Evolutionary conservation across 2,888 invertebrate genomes (phyloP), one percentile per base, ranked within the genome.

Genomic region (Pediacus dermestoides): DNA sequence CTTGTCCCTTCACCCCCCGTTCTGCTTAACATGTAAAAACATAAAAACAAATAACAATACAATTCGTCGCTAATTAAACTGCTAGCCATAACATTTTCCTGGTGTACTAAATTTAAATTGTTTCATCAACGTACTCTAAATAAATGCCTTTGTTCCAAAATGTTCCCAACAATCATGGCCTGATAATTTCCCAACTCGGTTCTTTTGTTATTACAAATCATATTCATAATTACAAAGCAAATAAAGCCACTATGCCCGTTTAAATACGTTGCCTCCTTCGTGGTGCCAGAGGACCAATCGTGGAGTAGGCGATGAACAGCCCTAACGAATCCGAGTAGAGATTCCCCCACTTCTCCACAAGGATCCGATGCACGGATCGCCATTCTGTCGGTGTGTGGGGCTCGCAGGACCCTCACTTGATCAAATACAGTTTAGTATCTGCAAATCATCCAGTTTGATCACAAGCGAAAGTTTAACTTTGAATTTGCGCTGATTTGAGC

Each of bases 161-260:
- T 61, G 58, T 58, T 55, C 60, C 58, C 64, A 57, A 61, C 64
- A 66, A 67, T 67, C 66, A 66, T 61, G 60, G 60, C 60, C 60
- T 59, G 64, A 64, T 67, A 66, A 66, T 66, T 65, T 63, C 64
- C 63, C 61, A 50, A 53, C 64, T 57, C 61, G 55, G 57, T 64
- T 60, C 66, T 64, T 63, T 62, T 63, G 63, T 67, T 66, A 66
- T 66, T 64, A 67, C 67, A 69, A 69, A 70, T 69, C 68, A 70
- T 69, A 69, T 68, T 68, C 69, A 68, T 70, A 70, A 70, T 70
- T 69, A 66, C 68, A 66, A 66, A 64, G 68, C 69, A 69, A 69
- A 69, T 64, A 67, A 46, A 57, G 53, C 55, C 54, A 46, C 50
- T 53, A 28, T 14, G 28, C 53, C 52, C 53, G 55, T 58, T 56